Evolutionary conservation across 2,797 vertebrate genomes (phyloP), one percentile per base, ranked within the genome.

Genomic region (Rallus crepitans): DNA sequence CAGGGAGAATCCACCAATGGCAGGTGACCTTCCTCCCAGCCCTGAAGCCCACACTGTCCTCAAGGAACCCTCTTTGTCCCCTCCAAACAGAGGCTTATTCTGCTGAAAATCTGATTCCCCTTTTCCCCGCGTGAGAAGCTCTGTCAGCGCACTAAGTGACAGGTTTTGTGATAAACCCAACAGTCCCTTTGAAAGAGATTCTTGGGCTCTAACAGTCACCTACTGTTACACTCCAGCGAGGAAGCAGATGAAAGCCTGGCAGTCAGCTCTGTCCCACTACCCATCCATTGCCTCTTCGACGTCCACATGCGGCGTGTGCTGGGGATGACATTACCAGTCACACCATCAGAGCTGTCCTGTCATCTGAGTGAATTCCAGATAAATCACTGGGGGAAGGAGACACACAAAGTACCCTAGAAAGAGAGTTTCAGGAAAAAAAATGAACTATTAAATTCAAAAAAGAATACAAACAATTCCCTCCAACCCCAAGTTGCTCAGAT

Each of bases 111-210:
- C 72, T 31, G 16, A 57, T 63, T 33, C 60, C 28, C 56, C 40
- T 23, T 23, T 18, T 16, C 16, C 52, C 15, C 7, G 0, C 0
- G 0, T 4, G 8, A 27, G 56, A 40, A 59, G 35, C 31, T 57
- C 90, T 92, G 70, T 73, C 60, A 66, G 92, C 0, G 47, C 15
- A 45, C 42, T 5, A 39, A 86, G 84, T 7, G 81, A 50, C 2
- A 13, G 73, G 37, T 89, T 57, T 9, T 53, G 77, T 30, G 81
- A 73, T 86, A 89, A 86, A 90, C 33, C 19, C 1, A 42, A 12
- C 17, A 1, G 73, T 31, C 73, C 35, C 77, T 73, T 35, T 86
- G 64, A 61, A 65, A 87, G 42, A 27, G 48, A 52, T 48, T 9
- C 60, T 48, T 11, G 12, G 65, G 7, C 20, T 30, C 1, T 14